Evolutionary conservation across 2,888 invertebrate species (phyloP).

Genomic region (Eucera pruinosa): DNA sequence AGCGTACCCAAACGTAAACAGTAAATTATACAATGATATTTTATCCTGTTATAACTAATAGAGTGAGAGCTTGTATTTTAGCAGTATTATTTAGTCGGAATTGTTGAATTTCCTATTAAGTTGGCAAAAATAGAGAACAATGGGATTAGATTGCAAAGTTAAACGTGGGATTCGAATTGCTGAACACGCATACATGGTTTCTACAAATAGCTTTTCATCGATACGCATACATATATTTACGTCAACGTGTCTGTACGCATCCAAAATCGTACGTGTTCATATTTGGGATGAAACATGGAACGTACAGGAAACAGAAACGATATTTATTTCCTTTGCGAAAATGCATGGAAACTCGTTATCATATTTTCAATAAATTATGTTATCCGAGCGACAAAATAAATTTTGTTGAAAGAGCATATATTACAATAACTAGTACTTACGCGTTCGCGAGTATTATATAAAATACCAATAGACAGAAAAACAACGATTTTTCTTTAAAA

Average conservation of each 20-base stretch:
- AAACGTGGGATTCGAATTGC: constrained; percentile 9
- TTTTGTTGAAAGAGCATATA: constrained; percentile 21
- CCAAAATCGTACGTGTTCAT: constrained; percentile 29
- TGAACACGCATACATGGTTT: constrained; percentile 19
- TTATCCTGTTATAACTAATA: too few species aligned
- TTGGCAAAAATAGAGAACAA: background rate
- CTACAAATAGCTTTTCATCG: constrained; percentile 47
- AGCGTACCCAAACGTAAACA: too few species aligned
- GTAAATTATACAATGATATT: too few species aligned
- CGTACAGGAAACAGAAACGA: constrained; percentile 43
- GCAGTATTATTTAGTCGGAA: too few species aligned
- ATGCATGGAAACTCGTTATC: constrained; percentile 45
- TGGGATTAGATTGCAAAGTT: constrained; percentile 1
- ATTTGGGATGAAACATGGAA: constrained; percentile 50
- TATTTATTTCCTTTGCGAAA: constrained; percentile 51
- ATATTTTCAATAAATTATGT: constrained; percentile 54
- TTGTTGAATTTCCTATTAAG: background rate
- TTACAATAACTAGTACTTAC: background rate
- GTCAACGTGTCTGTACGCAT: constrained; percentile 15
- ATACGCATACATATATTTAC: constrained; percentile 6
- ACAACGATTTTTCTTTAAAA: background rate
- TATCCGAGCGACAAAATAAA: constrained; percentile 37
- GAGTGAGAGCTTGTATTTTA: too few species aligned
- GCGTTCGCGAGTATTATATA: background rate
- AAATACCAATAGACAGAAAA: background rate